Percentiles rank a stretch among this genome's conserved stretches.
Conservation (phyloP, 2,888 invertebrate genomes). For the Ophion obscuratus region DNA sequence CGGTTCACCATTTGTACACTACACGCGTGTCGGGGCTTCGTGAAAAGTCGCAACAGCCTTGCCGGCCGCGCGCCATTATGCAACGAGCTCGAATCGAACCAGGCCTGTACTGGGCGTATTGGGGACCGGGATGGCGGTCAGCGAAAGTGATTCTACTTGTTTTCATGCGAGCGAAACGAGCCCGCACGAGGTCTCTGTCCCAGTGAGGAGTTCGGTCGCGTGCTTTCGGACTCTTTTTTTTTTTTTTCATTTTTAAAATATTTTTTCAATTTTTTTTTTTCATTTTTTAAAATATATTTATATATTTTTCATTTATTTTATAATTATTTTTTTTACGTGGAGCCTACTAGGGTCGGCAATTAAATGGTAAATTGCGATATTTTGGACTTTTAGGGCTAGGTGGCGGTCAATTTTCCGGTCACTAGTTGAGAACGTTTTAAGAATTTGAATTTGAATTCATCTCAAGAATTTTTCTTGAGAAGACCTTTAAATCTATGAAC, state of each 20-base stretch:
- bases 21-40: slow-evolving; percentile 2
- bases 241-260: background rate
- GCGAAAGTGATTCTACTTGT: slow-evolving; percentile 77
- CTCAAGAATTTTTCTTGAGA: no score
- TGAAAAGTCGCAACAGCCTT: slow-evolving; percentile 61
- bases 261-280: background rate
- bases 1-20: background rate
- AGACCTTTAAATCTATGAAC: no score
- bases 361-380: no score
- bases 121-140: slow-evolving; percentile 71
- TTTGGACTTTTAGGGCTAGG: no score
- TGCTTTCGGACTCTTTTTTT: slow-evolving; percentile 40
- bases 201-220: slow-evolving; percentile 1
- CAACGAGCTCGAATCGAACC: slow-evolving; percentile 58
- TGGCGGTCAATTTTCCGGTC: no score
- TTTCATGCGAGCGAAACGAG: slow-evolving; percentile 50
- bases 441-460: no score
- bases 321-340: no score
- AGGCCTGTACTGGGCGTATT: slow-evolving; percentile 43
- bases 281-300: no score
- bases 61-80: slow-evolving; percentile 60
- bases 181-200: slow-evolving; percentile 10
- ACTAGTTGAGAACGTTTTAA: no score
- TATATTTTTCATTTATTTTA: no score
- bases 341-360: no score